These are phyloP conservation scores for Eira barbara DNA, from an alignment of 2,113 vertebrate genomes.

Conservation along the genomic window DNA sequence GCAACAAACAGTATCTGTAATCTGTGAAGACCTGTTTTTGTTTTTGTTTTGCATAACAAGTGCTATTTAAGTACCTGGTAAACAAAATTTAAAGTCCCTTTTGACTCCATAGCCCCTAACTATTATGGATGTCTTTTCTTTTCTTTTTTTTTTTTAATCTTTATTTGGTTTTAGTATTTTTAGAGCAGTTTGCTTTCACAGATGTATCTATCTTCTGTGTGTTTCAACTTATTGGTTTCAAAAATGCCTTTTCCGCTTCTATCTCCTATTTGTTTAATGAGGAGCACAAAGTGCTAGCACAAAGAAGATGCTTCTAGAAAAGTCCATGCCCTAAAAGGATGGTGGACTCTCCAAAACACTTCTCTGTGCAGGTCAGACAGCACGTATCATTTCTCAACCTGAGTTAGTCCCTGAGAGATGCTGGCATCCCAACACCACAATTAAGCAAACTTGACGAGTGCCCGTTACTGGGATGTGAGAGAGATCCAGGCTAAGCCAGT, in stretches of 20 bases:
- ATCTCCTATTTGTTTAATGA: neutral
- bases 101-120: neutral
- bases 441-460: neutral
- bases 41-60: neutral
- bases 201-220: neutral
- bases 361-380: neutral
- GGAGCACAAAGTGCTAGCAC: neutral
- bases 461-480: accelerated
- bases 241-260: neutral
- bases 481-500: neutral
- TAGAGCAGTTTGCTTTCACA: neutral
- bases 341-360: neutral
- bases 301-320: conserved; percentile 2
- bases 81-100: neutral
- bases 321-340: neutral
- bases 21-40: neutral
- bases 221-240: neutral
- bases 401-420: neutral
- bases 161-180: neutral
- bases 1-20: neutral
- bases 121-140: neutral
- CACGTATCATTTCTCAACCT: neutral
- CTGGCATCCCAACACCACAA: neutral
- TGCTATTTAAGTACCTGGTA: neutral
- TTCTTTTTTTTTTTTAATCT: neutral